Percentiles rank a stretch among this genome's conserved stretches.
phyloP scores from a whole-genome alignment of 37 sponge, comb jelly and placozoan genomes.

The Halichondria panicea region DNA sequence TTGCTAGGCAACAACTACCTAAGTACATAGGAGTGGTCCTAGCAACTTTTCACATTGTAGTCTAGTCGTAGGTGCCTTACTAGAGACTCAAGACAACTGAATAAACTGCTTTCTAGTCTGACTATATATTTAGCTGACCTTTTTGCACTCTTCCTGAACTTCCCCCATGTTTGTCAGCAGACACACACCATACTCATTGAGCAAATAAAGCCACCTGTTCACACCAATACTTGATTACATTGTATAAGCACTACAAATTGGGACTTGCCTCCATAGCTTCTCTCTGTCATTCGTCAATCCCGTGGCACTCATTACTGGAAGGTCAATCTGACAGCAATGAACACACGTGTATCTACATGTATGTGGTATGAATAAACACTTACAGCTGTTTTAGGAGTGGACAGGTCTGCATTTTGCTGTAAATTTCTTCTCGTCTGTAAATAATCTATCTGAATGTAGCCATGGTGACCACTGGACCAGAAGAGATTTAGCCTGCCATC shows the following conservation, averaged over 20 bases:
- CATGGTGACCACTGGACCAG: constrained; percentile 24
- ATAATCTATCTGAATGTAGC: constrained; percentile 1
- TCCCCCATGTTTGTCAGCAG: constrained; percentile 6
- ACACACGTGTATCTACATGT: constrained; percentile 1
- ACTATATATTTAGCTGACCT: no score
- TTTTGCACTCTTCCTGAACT: no score
- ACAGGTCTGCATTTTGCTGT: neutral
- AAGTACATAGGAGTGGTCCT: no score
- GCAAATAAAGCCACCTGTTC: constrained; percentile 21
- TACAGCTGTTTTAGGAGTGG: constrained; percentile 4
- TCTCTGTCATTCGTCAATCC: neutral
- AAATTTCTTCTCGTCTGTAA: neutral
- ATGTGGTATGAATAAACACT: neutral
- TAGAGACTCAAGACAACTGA: no score
- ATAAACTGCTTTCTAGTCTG: no score
- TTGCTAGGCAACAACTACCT: no score
- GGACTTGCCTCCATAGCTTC: neutral
- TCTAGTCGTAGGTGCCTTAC: no score
- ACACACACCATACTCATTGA: constrained; percentile 57
- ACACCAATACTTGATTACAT: neutral
- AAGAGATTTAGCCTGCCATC: neutral
- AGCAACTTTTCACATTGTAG: no score
- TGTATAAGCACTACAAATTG: neutral
- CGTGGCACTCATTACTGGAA: neutral
- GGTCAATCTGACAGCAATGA: neutral